Conservation (phyloP, 2,797 vertebrate species). For the Octomys mimax region DNA sequence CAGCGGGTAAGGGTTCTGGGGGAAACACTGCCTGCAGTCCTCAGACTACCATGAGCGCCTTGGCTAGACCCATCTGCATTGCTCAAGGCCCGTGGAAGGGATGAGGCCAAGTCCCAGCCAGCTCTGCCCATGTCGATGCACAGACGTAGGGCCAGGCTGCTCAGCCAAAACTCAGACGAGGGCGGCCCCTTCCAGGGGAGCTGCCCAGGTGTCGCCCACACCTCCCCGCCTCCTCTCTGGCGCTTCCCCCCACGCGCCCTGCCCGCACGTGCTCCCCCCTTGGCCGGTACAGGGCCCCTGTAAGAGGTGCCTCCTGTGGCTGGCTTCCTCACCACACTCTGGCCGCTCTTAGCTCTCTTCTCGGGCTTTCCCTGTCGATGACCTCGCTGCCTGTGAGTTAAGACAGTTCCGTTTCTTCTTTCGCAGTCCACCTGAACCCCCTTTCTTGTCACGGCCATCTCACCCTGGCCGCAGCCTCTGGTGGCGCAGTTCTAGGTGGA, state of each 20-base stretch:
- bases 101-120: too few relatives aligned
- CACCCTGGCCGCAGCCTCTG: background rate
- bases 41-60: too few relatives aligned
- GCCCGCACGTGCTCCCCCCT: background rate
- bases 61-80: too few relatives aligned
- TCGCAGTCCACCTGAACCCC: accelerated
- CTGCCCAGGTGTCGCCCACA: too few relatives aligned
- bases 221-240: background rate
- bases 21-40: too few relatives aligned
- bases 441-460: accelerated
- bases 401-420: accelerated
- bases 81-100: too few relatives aligned
- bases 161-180: too few relatives aligned
- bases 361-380: accelerated
- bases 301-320: background rate
- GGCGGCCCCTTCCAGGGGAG: too few relatives aligned
- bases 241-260: background rate
- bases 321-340: accelerated
- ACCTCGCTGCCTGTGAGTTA: accelerated
- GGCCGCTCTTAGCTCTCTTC: background rate
- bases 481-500: accelerated
- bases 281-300: accelerated
- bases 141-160: too few relatives aligned
- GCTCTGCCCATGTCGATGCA: too few relatives aligned
- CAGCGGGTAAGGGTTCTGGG: too few relatives aligned